These are phyloP conservation scores for Hypsibius dujardini DNA, from an alignment of 1,140 invertebrate genomes.

Conservation along the genomic window DNA sequence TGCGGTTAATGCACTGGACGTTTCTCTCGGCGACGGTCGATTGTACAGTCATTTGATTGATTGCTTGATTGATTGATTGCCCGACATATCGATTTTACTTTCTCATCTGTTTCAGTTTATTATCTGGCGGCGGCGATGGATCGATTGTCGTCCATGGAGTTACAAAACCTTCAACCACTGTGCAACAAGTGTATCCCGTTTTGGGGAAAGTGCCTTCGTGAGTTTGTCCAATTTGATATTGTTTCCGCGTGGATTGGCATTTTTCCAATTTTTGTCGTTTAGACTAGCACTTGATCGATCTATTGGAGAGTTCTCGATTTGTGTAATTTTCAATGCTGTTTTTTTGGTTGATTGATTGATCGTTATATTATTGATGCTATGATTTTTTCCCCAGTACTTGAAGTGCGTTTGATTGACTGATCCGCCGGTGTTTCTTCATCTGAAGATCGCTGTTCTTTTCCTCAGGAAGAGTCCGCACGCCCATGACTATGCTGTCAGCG, in stretches of 20 bases:
- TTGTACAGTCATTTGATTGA: constrained; percentile 30
- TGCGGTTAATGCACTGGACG: constrained; percentile 31
- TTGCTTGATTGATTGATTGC: constrained; percentile 16
- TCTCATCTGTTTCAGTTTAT: constrained; percentile 31
- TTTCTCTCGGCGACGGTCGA: constrained; percentile 32
- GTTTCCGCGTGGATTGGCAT: not conserved
- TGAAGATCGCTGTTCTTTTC: not conserved
- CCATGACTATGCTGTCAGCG: constrained; percentile 35
- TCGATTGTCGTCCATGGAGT: constrained; percentile 35
- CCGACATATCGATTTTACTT: constrained; percentile 21
- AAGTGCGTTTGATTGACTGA: constrained; percentile 9
- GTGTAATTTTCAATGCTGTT: too few relatives aligned
- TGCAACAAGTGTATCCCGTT: constrained; percentile 29
- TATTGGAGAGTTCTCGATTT: constrained; percentile 17
- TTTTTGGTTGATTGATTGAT: too few relatives aligned
- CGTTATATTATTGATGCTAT: too few relatives aligned
- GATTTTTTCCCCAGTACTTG: too few relatives aligned
- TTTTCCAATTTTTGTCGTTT: not conserved
- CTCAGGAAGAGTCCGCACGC: constrained; percentile 25
- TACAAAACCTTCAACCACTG: constrained; percentile 29
- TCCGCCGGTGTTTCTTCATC: constrained; percentile 18
- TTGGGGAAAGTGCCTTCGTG: constrained; percentile 30
- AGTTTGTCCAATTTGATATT: constrained; percentile 14
- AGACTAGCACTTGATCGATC: constrained; percentile 14
- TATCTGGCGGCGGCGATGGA: constrained; percentile 36